These are phyloP conservation scores for Micromys minutus DNA, from an alignment of 2,113 vertebrate species.

Conservation along the genomic window DNA sequence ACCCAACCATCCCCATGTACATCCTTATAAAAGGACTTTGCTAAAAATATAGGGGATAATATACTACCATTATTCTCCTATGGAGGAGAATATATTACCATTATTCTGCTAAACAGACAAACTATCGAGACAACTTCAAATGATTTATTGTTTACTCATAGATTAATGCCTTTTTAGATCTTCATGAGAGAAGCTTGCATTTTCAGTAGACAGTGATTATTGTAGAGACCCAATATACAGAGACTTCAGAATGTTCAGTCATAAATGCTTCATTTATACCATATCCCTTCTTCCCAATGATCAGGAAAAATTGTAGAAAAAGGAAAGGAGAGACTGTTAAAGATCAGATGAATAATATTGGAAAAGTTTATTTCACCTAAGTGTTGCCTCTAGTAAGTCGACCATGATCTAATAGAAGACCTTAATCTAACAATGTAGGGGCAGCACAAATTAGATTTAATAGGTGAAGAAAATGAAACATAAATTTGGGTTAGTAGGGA, in stretches of 20 bases:
- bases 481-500: not conserved
- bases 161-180: not conserved
- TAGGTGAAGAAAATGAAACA: not conserved
- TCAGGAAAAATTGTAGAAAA: not conserved
- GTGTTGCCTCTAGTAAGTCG: not conserved
- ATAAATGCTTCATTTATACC: not conserved
- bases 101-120: not conserved
- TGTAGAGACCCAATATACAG: not conserved
- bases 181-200: not conserved
- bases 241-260: not conserved
- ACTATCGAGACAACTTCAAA: not conserved
- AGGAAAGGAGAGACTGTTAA: not conserved
- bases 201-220: not conserved
- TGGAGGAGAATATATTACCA: not conserved
- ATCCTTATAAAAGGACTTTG: not conserved
- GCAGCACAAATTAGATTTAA: not conserved
- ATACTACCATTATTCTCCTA: not conserved
- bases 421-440: not conserved
- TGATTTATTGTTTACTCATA: not conserved
- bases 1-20: not conserved
- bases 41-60: not conserved
- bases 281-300: not conserved
- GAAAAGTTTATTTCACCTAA: not conserved
- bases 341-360: not conserved
- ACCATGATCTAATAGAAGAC: not conserved